Conservation (phyloP, 30 jellyfish, hydroid and myxozoan species). For the Sanderia malayensis region DNA sequence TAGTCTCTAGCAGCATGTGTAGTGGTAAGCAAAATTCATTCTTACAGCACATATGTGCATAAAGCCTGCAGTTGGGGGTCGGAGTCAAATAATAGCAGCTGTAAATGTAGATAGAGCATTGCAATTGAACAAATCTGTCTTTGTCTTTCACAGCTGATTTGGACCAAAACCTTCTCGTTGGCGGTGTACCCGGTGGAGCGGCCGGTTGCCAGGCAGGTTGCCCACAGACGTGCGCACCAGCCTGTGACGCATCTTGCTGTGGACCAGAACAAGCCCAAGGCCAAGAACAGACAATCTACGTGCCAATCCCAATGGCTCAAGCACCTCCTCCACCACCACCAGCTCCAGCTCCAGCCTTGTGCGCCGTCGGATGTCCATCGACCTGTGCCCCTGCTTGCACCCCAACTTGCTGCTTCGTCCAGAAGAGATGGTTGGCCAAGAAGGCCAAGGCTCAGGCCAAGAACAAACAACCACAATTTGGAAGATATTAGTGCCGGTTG, state of each 20-base stretch:
- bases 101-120: no score
- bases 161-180: slow-evolving; percentile 80
- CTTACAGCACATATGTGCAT: no score
- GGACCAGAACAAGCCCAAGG: slow-evolving; percentile 49
- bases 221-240: slow-evolving; percentile 80
- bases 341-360: slow-evolving; percentile 51
- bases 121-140: no score
- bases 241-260: slow-evolving; percentile 92
- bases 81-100: no score
- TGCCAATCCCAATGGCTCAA: slow-evolving; percentile 80
- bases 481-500: no score
- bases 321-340: slow-evolving; percentile 95
- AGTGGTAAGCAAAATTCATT: no score
- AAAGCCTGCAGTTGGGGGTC: no score
- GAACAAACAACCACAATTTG: slow-evolving; percentile 11
- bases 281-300: slow-evolving; percentile 48
- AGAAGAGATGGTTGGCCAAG: slow-evolving; percentile 83
- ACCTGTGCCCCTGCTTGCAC: slow-evolving; percentile 97
- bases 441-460: slow-evolving; percentile 54
- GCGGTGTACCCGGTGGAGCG: slow-evolving; percentile 67
- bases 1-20: no score
- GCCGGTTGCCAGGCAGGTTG: slow-evolving; percentile 79
- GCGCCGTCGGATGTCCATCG: slow-evolving; percentile 94
- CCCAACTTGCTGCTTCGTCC: slow-evolving; percentile 93
- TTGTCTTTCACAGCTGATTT: slow-evolving; percentile 62